Evolutionary conservation across 1,140 invertebrate species (phyloP), one percentile per base, ranked within the genome.

Genomic region (Drosophila lowei): DNA sequence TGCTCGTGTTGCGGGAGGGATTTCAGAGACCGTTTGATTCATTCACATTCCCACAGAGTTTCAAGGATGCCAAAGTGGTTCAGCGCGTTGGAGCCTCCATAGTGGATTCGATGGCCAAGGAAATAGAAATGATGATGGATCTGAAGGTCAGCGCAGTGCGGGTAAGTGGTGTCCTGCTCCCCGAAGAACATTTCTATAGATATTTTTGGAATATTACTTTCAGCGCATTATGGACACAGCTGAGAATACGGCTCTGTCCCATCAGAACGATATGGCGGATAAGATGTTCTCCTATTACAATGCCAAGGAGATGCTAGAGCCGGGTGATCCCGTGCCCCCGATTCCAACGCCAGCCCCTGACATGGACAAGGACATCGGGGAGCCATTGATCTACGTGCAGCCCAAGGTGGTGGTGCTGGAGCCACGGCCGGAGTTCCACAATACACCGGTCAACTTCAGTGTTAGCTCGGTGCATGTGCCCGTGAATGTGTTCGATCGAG

Each of bases 391-490:
- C 72, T 93, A 93, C 41, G 92, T 93, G 5, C 92, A 92, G 15
- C 93, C 89, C 23, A 89, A 90, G 73, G 92, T 92, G 41, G 90
- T 95, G n/a, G 91, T 93, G 1, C 88, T 97, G 21, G 94, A 93
- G 44, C 92, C 93, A 49, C 96, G 96, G 91, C 90, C 93, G 16
- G 95, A 97, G 83, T 99, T 98, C 80, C 95, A 94, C 64, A 94
- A 95, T 83, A 95, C 95, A 18, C 92, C 94, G 9, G 96, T 99
- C 3, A 98, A 98, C 90, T 94, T 94, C 6, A 96, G 94, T 84
- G 93, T 95, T 89, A 98, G 97, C 77, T 96, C 97, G 38, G 96
- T 99, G 5, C 98, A 99, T 91, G 97, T 99, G 6, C 98, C 98
- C 2, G 98, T 97, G 23, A 98, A 98, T 92, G 97, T 99, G 43